Percentiles rank a stretch among this genome's conserved stretches.
Conservation (phyloP, 2,888 invertebrate species). For the Penaeus monodon region DNA sequence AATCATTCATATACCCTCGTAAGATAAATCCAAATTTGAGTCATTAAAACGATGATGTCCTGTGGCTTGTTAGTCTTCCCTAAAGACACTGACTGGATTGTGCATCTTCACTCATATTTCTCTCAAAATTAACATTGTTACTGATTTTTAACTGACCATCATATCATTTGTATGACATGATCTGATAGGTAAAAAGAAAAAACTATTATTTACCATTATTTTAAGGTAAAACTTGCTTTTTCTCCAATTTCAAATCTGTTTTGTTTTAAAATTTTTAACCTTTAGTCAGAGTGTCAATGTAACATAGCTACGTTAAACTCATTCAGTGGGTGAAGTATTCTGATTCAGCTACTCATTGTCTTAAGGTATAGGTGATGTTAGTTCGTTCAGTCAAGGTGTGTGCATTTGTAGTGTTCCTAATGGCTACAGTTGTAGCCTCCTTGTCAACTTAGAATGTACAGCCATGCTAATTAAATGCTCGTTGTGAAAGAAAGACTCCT, state of each 20-base stretch:
- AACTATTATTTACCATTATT: too few species aligned
- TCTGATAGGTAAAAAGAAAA: too few species aligned
- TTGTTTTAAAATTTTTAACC: too few species aligned
- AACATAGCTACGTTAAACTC: too few species aligned
- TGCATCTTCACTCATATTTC: neutral
- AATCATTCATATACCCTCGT: constrained; percentile 31
- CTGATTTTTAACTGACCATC: too few species aligned
- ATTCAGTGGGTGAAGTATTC: neutral
- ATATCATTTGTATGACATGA: too few species aligned
- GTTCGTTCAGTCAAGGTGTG: constrained; percentile 25
- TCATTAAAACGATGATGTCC: constrained; percentile 24
- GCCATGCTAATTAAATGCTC: neutral
- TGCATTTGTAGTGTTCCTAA: constrained; percentile 28
- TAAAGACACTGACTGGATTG: neutral
- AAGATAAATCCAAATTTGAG: neutral
- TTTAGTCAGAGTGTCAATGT: too few species aligned
- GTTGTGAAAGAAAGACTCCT: too few species aligned
- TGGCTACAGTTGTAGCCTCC: constrained; percentile 9
- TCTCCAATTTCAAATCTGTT: too few species aligned
- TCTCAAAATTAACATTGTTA: too few species aligned
- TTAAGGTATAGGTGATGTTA: constrained; percentile 23
- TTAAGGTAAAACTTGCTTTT: too few species aligned
- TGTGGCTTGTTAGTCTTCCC: constrained; percentile 24
- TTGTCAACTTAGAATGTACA: constrained; percentile 5
- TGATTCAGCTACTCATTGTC: neutral